Conservation (phyloP, 2,888 invertebrate genomes). For the Drosophila birchii region DNA sequence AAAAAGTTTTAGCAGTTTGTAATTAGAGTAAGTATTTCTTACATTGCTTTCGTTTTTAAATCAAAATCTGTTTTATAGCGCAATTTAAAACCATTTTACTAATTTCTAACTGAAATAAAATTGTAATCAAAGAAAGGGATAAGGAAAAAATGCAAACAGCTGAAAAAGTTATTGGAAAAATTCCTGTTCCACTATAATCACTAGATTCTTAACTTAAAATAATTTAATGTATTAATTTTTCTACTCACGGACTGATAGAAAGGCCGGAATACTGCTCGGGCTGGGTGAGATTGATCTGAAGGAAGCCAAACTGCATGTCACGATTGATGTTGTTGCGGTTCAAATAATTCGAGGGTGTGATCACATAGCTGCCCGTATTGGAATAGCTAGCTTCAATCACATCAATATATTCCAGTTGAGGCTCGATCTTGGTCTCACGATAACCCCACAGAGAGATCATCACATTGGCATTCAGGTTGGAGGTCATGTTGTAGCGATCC, state of each 20-base stretch:
- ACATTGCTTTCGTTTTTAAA: neutral
- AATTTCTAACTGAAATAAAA: neutral
- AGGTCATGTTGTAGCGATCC: conserved; percentile 94
- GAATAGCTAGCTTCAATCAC: conserved; percentile 88
- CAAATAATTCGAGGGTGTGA: conserved; percentile 90
- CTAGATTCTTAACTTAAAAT: neutral
- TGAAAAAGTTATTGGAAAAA: neutral
- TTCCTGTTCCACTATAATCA: too few relatives aligned
- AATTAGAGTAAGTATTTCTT: neutral
- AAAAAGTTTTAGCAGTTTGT: neutral
- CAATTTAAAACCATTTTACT: neutral
- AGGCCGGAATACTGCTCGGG: conserved; percentile 89
- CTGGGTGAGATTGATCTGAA: conserved; percentile 94
- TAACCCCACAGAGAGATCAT: conserved; percentile 96
- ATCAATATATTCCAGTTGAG: conserved; percentile 93
- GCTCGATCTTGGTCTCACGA: conserved; percentile 91
- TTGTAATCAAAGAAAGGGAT: neutral
- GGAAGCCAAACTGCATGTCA: conserved; percentile 93
- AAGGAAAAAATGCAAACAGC: neutral
- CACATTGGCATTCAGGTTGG: conserved; percentile 90
- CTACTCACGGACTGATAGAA: conserved; percentile 90
- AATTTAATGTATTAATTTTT: neutral
- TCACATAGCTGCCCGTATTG: conserved; percentile 90
- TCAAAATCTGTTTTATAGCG: too few relatives aligned
- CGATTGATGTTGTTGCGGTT: conserved; percentile 89